These are phyloP conservation scores for Tiphia femorata DNA, from an alignment of 2,888 invertebrate species.

Conservation along the genomic window DNA sequence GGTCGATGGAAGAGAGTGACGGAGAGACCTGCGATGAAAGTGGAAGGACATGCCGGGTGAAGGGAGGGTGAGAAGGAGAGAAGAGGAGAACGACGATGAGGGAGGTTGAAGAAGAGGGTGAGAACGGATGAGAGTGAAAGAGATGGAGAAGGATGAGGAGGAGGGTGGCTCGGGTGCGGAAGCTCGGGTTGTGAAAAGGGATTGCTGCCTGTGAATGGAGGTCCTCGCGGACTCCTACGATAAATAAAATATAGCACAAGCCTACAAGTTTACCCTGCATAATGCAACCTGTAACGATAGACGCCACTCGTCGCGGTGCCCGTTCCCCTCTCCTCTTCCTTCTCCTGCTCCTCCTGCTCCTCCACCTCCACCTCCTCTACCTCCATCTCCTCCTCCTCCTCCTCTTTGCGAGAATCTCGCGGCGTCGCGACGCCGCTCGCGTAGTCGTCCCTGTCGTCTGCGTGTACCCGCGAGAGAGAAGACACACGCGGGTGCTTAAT, in stretches of 20 bases:
- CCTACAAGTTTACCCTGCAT: slow-evolving; percentile 26
- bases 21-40: not conserved
- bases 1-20: slow-evolving; percentile 4
- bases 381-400: not conserved
- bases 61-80: no score
- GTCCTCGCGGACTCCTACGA: slow-evolving; percentile 26
- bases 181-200: slow-evolving; percentile 1
- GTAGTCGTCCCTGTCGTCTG: no score
- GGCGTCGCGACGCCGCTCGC: no score
- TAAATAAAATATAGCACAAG: slow-evolving; percentile 38
- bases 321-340: not conserved
- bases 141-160: slow-evolving; percentile 4
- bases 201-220: slow-evolving; percentile 9
- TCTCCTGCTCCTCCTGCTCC: not conserved
- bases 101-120: not conserved
- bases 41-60: no score
- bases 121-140: not conserved
- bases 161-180: not conserved
- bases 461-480: no score
- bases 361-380: not conserved
- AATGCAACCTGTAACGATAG: slow-evolving; percentile 23
- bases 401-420: not conserved
- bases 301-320: not conserved
- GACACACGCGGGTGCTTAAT: not conserved
- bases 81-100: slow-evolving; percentile 17